Evolutionary conservation across 1,140 invertebrate genomes (phyloP).

Genomic region (Drosophila trapezifrons): DNA sequence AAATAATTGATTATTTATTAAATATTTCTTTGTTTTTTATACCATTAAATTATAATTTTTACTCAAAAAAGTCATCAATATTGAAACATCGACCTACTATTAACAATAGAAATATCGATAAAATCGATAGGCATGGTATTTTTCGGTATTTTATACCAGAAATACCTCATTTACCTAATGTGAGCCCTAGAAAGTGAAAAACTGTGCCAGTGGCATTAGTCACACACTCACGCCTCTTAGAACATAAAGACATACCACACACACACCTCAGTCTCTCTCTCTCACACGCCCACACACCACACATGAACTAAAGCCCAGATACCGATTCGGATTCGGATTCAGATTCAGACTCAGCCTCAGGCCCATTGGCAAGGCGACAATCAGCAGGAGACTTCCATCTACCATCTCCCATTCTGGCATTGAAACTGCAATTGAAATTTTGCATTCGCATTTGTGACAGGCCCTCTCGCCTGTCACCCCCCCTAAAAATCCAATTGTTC

Average conservation of each 20-base stretch:
- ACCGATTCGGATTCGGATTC: constrained; percentile 19
- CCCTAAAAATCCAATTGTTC: constrained; percentile 47
- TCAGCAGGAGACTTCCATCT: no score
- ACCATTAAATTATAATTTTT: no score
- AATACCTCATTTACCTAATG: no score
- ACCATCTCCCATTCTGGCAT: constrained; percentile 51
- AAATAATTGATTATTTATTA: no score
- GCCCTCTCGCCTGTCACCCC: constrained; percentile 11
- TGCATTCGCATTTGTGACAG: constrained; percentile 57
- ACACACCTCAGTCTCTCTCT: constrained; percentile 19
- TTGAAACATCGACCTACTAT: no score
- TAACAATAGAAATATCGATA: neutral
- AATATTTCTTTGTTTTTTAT: no score
- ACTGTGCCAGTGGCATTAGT: constrained; percentile 7
- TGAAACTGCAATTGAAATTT: constrained; percentile 64
- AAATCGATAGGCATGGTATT: neutral
- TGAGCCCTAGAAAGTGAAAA: neutral
- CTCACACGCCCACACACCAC: constrained; percentile 17
- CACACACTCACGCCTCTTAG: constrained; percentile 25
- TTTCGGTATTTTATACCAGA: no score
- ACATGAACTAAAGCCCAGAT: constrained; percentile 19
- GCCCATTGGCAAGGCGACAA: constrained; percentile 28
- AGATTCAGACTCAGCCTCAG: constrained; percentile 7
- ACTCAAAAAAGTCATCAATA: no score
- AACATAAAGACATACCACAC: constrained; percentile 38